Evolutionary conservation across 1,140 invertebrate genomes (phyloP).

Genomic region (Mactra quadrangularis): DNA sequence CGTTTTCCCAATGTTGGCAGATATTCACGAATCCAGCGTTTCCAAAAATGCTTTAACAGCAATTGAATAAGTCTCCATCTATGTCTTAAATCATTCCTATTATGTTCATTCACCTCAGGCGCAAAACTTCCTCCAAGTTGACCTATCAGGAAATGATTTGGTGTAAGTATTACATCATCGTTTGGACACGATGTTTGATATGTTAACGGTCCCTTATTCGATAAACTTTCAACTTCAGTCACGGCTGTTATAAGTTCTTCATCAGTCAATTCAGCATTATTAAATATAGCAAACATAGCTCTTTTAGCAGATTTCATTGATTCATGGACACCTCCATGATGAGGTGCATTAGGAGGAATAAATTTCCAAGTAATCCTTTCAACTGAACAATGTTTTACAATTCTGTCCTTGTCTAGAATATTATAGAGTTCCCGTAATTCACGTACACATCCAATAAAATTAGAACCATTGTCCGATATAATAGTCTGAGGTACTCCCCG

Average conservation of each 20-base stretch:
- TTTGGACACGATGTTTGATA: conserved; percentile 69
- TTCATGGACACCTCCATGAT: conserved; percentile 76
- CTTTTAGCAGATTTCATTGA: conserved; percentile 60
- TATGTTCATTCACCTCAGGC: neutral
- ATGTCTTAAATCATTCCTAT: neutral
- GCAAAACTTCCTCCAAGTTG: no score
- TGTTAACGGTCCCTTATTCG: conserved; percentile 71
- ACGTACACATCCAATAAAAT: neutral
- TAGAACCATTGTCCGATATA: neutral
- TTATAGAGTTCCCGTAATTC: conserved; percentile 12
- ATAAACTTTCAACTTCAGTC: conserved; percentile 62
- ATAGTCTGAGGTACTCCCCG: neutral
- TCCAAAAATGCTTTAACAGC: conserved; percentile 58
- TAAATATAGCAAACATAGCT: conserved; percentile 15
- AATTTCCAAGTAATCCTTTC: conserved; percentile 37
- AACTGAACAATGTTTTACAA: neutral
- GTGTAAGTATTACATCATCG: conserved; percentile 71
- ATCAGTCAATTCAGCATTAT: conserved; percentile 19
- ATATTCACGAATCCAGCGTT: conserved; percentile 46
- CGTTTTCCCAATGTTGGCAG: conserved; percentile 23
- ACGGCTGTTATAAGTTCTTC: conserved; percentile 61
- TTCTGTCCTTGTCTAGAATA: conserved; percentile 5
- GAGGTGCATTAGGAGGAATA: conserved; percentile 22
- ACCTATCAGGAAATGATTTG: conserved; percentile 71
- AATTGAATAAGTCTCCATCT: conserved; percentile 54